Conservation (phyloP, 30 jellyfish, hydroid and myxozoan species). For the Chironex yamaguchii region DNA sequence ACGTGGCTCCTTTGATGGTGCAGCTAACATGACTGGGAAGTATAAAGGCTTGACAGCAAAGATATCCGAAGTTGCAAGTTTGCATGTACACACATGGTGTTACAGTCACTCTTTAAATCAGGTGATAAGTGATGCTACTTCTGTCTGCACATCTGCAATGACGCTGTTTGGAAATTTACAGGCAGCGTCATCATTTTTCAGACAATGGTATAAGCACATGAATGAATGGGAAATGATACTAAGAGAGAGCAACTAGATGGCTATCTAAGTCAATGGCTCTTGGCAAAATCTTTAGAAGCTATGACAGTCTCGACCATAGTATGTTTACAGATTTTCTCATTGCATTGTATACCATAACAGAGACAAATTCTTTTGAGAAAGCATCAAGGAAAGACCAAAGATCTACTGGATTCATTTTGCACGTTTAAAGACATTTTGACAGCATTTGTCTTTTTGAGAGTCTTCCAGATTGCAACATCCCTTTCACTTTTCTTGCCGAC, state of each 20-base stretch:
- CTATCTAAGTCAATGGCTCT: constrained; percentile 48
- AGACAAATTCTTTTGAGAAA: not conserved
- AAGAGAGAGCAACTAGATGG: constrained; percentile 34
- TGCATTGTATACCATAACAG: constrained; percentile 9
- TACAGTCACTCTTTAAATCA: constrained; percentile 52
- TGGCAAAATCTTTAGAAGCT: constrained; percentile 33
- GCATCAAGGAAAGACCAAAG: constrained; percentile 8
- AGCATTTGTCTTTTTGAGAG: constrained; percentile 34
- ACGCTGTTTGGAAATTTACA: constrained; percentile 43
- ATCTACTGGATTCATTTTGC: not conserved
- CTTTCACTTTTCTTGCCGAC: not conserved
- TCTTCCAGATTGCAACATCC: constrained; percentile 29
- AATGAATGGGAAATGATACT: constrained; percentile 29
- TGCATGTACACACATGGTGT: constrained; percentile 61
- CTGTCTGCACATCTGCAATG: constrained; percentile 37
- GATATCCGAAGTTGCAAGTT: constrained; percentile 28
- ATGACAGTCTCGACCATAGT: not conserved
- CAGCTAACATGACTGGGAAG: constrained; percentile 36
- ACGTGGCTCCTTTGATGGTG: constrained; percentile 49
- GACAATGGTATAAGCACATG: constrained; percentile 38
- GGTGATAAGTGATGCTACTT: constrained; percentile 36
- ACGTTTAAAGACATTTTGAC: not conserved
- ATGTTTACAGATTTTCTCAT: not conserved
- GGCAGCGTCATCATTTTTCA: constrained; percentile 34
- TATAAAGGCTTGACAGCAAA: constrained; percentile 28